Base-by-base conservation (phyloP, 2,888 invertebrate species). In the Drosophila diplacantha region DNA sequence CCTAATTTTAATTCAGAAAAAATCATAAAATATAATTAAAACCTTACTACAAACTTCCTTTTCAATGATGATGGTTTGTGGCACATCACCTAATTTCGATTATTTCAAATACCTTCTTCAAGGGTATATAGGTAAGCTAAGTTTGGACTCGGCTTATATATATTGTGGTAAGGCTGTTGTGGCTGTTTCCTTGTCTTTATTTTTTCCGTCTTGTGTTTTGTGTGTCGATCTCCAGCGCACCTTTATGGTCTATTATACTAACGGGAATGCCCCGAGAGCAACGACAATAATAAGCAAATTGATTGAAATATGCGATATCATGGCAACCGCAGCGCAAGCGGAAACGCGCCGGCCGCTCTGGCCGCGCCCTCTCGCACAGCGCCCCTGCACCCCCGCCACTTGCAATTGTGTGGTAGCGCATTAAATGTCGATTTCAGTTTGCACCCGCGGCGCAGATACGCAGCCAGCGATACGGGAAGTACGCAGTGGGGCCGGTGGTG, bases 281-380 rank as follows among this genome's bases (percentile, higher is more conserved):
- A 64, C 69, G 69, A 69, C 80, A 81, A 81, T 71, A 71, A 75
- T 79, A 82, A 79, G 79, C 71, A 76, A 83, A 79, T 73, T 79
- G 81, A 82, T 82, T 80, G 81, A 76, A 84, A 75, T 76, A 74
- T 75, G 83, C 81, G 84, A 83, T 84, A 84, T 80, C 82, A 82
- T 74, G 81, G 73, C 57, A 70, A 65, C 79, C 69, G 72, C 75
- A 66, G 34, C 69, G 22, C 61, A 68, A 83, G 71, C 80, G 84
- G 84, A 80, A 81, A 80, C 73, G 65, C 73, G 61, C 65, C 50
- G 44, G 46, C 39, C 66, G 50, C 59, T 51, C 32, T 6, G 20
- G 14, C 16, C 31, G 32, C 43, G 35, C 46, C 11, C 64, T 39
- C 26, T 34, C 55, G 29, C 11, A 5, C 26, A 20, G 9, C 37